Evolutionary conservation across 1,140 invertebrate genomes (phyloP).

Genomic region (Eriosoma lanigerum): DNA sequence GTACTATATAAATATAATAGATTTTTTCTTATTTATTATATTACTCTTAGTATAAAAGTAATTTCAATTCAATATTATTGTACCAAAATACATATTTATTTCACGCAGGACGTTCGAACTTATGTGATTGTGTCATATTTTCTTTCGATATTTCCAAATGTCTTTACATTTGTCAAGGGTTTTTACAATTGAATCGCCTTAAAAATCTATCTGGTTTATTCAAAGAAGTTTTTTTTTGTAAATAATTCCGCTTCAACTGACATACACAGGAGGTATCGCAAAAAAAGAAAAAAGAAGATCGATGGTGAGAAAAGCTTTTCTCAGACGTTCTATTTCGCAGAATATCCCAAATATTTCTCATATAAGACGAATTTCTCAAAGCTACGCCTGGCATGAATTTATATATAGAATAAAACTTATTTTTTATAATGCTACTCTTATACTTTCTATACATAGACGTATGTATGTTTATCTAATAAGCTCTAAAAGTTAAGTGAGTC

Average conservation of each 20-base stretch:
- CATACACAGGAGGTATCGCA: background rate
- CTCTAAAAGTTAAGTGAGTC: constrained; percentile 22
- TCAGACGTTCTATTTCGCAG: background rate
- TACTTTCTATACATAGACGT: constrained; percentile 22
- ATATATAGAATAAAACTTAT: constrained; percentile 29
- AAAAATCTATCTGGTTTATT: constrained; percentile 15
- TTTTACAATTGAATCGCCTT: background rate
- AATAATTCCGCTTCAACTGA: constrained; percentile 6
- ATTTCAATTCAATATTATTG: background rate
- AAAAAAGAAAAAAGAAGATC: background rate
- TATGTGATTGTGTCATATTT: background rate
- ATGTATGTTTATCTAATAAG: constrained; percentile 24
- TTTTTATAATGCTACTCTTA: constrained; percentile 40
- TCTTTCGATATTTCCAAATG: background rate
- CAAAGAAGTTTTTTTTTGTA: background rate
- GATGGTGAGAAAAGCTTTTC: background rate
- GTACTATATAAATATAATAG: too few relatives aligned
- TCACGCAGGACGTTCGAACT: background rate
- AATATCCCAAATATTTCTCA: constrained; percentile 6
- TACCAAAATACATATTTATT: background rate
- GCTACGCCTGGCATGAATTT: constrained; percentile 30
- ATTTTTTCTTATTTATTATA: background rate
- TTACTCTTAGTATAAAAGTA: constrained; percentile 5
- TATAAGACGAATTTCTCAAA: constrained; percentile 17
- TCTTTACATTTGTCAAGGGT: background rate